phyloP scores from a whole-genome alignment of 2,113 vertebrate species.

The Neodon shergylaensis region DNA sequence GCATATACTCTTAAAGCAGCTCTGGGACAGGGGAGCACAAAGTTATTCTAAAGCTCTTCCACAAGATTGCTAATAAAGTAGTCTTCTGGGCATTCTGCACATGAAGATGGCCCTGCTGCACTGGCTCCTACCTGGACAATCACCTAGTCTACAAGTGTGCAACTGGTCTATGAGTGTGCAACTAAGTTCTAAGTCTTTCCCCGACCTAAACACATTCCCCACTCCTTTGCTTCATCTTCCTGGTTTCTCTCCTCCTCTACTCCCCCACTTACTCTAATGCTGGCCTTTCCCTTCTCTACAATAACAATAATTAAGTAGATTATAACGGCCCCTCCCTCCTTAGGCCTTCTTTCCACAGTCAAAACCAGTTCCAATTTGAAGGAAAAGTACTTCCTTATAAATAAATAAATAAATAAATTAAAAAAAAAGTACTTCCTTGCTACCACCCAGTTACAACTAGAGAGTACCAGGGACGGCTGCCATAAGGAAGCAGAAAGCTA shows the following conservation, averaged over 20 bases:
- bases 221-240: background rate
- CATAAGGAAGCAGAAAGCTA: background rate
- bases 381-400: background rate
- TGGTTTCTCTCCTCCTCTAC: background rate
- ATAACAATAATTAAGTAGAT: slow-evolving; percentile 11
- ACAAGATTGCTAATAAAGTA: background rate
- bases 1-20: background rate
- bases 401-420: too few species aligned
- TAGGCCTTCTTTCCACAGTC: background rate
- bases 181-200: background rate
- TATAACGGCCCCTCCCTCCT: background rate
- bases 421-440: background rate
- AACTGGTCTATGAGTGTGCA: too few species aligned
- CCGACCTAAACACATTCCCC: background rate
- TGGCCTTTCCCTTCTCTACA: background rate
- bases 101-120: background rate
- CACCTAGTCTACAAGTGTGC: too few species aligned
- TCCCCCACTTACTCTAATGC: background rate
- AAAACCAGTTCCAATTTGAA: slow-evolving; percentile 21
- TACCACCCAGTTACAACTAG: slow-evolving; percentile 11
- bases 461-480: background rate
- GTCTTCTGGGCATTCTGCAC: background rate
- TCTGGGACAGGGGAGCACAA: slow-evolving; percentile 25
- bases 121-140: background rate
- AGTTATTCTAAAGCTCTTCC: background rate